A percentile compares a stretch with the other conserved stretches of the same genome.
Conservation (phyloP, 1,140 invertebrate genomes). For the silkworm (Bombyx mori) region ASM3026992v2 NC_085130.1:11871001-11871500, state of each 20-base stretch:
- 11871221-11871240: slow-evolving; percentile 14
- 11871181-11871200: slow-evolving; percentile 5
- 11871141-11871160: slow-evolving; percentile 16
- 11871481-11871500: slow-evolving; percentile 15
- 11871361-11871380: neutral
- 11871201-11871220: slow-evolving; percentile 13
- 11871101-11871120: slow-evolving; percentile 14
- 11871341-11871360: neutral
- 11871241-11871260: slow-evolving; percentile 11
- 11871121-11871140: slow-evolving; percentile 5
- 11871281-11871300: slow-evolving; percentile 13
- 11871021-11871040: slow-evolving; percentile 8
- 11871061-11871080: slow-evolving; percentile 4
- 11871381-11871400: slow-evolving; percentile 5
- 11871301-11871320: slow-evolving; percentile 15
- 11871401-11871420: slow-evolving; percentile 2
- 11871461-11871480: slow-evolving; percentile 17
- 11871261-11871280: slow-evolving; percentile 11
- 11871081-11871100: slow-evolving; percentile 13
- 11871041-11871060: slow-evolving; percentile 1
- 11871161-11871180: slow-evolving; percentile 9
- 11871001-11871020: slow-evolving; percentile 12
- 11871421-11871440: slow-evolving; percentile 18
- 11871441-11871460: slow-evolving; percentile 15
- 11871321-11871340: slow-evolving; percentile 8